Percentiles rank a stretch among this genome's conserved stretches.
These are phyloP conservation scores for Prunella fulvescens DNA, from an alignment of 2,113 vertebrate genomes.

Conservation along the genomic window DNA sequence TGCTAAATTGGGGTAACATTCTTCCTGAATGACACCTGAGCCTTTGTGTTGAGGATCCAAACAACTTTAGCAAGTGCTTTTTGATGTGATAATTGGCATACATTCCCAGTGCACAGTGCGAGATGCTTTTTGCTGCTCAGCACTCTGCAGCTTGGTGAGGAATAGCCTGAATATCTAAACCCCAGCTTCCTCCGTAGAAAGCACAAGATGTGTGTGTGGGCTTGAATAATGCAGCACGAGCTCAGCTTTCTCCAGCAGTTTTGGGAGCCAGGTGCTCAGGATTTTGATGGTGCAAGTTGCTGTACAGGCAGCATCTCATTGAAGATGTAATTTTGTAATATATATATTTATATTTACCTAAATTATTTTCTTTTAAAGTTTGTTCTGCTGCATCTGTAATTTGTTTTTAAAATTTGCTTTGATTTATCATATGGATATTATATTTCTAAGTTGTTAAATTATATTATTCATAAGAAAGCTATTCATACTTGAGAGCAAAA, in stretches of 20 bases:
- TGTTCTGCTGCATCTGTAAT: not conserved
- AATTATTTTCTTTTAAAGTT: not conserved
- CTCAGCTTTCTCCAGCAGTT: not conserved
- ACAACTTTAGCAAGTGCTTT: not conserved
- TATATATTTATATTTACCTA: constrained; percentile 1
- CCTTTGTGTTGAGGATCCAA: not conserved
- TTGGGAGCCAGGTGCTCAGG: not conserved
- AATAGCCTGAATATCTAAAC: not conserved
- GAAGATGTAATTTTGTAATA: not conserved
- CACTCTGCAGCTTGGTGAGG: not conserved
- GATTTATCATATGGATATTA: not conserved
- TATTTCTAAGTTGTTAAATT: not conserved
- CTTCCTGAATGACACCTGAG: not conserved
- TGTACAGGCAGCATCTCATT: not conserved
- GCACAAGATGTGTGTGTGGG: not conserved
- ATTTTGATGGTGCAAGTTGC: not conserved
- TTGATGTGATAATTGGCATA: not conserved
- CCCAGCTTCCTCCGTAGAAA: not conserved
- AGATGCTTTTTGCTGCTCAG: not conserved
- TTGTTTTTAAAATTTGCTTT: not conserved
- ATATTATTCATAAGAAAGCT: not conserved
- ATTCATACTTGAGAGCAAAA: not conserved
- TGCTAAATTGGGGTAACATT: not conserved
- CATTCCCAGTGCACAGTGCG: not conserved
- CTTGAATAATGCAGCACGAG: not conserved